These are phyloP conservation scores for Rhogogaster chlorosoma DNA, from an alignment of 2,888 invertebrate species.

Conservation along the genomic window DNA sequence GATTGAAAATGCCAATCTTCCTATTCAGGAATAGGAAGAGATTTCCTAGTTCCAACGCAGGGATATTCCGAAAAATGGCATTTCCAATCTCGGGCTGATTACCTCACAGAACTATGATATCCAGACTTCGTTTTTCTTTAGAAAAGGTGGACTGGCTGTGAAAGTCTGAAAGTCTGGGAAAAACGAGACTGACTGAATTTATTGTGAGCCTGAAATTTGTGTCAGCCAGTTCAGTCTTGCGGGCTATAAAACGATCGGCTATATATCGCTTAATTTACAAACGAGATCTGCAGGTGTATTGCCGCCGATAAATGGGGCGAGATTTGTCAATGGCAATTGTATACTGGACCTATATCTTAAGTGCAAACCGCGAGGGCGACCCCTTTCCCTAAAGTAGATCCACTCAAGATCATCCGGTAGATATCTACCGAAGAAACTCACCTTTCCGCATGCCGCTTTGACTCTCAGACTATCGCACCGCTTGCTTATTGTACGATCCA, in stretches of 20 bases:
- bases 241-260: not conserved
- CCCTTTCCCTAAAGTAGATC: slow-evolving; percentile 72
- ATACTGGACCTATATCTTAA: slow-evolving; percentile 18
- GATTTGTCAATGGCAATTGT: slow-evolving; percentile 19
- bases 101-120: not conserved
- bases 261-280: not conserved
- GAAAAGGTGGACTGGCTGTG: not conserved
- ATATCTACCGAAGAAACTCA: slow-evolving; percentile 45
- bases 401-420: slow-evolving; percentile 58
- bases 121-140: not conserved
- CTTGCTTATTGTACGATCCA: slow-evolving; percentile 16
- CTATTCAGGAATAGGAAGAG: not conserved
- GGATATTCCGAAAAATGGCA: not conserved
- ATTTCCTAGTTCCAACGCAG: not conserved
- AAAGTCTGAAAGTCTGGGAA: not conserved
- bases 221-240: not conserved
- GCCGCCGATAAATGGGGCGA: not conserved
- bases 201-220: not conserved
- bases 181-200: not conserved
- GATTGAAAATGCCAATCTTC: not conserved
- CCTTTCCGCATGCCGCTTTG: slow-evolving; percentile 41
- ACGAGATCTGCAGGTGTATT: not conserved
- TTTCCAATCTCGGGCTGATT: not conserved
- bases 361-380: slow-evolving; percentile 56
- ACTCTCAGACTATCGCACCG: slow-evolving; percentile 12